Base-by-base conservation (phyloP, 2,888 invertebrate genomes). In the Drosophila atripex region DNA sequence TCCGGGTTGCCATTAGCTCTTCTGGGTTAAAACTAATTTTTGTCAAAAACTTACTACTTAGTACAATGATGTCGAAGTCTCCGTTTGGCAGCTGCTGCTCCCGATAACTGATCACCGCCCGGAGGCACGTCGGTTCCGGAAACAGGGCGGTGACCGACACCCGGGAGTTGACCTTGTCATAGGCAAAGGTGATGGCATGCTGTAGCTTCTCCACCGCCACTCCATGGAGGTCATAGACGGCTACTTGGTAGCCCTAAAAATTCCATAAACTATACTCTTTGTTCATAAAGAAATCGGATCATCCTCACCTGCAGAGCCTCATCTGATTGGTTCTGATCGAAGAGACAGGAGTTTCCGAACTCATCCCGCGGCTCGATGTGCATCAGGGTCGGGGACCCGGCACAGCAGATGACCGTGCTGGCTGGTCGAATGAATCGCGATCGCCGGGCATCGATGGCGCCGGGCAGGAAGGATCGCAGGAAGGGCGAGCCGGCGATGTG, bases 311-410 rank as follows among this genome's bases (percentile, higher is more conserved):
- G 92, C 0, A 94, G 93, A 0, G 95, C 95, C 88, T 94, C 93
- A 69, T 93, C 94, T 38, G 92, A 92, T 46, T 93, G 92, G 30
- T 92, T 92, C 38, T 93, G 92, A 35, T 93, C 92, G 84, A 94
- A 95, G 75, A 92, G 90, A 85, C 96, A 96, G n/a, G 95, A 93
- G 91, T 98, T 98, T 89, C 97, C 96, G 92, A 95, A 97, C 90
- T 96, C 95, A 92, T 98, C 98, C 66, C 97, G 93, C n/a, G 98
- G 97, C 90, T 97, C 97, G 88, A 98, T 94, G 90, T 95, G 95
- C 90, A 98, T 93, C 56, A 94, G 92, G 87, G 97, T 96, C 47
- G 95, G 94, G 54, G 95, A 93, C 43, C 94, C 95, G 7, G 95
- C 95, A 50, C 95, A 95, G 91, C 96, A 96, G 64, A 97, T 95